Evolutionary conservation across 37 sponge, comb jelly and placozoan species (phyloP).

Genomic region (Bolinopsis microptera): DNA sequence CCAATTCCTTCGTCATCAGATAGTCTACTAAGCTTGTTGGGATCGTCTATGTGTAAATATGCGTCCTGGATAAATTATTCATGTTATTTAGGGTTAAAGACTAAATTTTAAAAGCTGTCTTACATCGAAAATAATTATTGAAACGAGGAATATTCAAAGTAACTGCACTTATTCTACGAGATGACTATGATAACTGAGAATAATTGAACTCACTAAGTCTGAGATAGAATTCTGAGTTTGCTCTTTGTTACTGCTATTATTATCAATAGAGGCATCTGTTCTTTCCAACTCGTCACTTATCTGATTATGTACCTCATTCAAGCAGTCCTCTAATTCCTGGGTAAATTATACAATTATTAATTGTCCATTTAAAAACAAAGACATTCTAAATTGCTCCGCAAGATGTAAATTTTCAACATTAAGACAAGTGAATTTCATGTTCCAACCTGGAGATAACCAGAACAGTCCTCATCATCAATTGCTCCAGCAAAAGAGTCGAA

Average conservation of each 20-base stretch:
- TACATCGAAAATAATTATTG: too few relatives aligned
- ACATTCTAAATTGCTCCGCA: neutral
- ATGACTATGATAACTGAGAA: too few relatives aligned
- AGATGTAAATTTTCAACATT: neutral
- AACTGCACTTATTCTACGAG: too few relatives aligned
- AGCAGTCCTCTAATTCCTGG: conserved; percentile 49
- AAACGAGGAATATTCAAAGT: too few relatives aligned
- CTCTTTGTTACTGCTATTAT: neutral
- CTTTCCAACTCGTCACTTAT: conserved; percentile 21
- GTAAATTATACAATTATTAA: neutral
- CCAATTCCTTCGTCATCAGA: conserved; percentile 56
- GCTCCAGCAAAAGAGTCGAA: conserved; percentile 37
- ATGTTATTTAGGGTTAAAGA: neutral
- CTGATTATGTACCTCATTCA: conserved; percentile 20
- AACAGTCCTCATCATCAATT: conserved; percentile 43
- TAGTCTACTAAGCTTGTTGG: neutral
- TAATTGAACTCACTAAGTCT: neutral
- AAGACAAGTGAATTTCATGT: neutral
- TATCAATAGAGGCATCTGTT: neutral
- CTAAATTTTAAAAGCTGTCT: too few relatives aligned
- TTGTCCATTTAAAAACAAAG: neutral
- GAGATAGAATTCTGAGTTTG: neutral
- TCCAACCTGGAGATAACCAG: conserved; percentile 33
- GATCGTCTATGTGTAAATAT: neutral
- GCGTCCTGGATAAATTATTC: neutral